Base-by-base conservation (phyloP, 2,888 invertebrate species). In the Petrolisthes manimaculis region DNA sequence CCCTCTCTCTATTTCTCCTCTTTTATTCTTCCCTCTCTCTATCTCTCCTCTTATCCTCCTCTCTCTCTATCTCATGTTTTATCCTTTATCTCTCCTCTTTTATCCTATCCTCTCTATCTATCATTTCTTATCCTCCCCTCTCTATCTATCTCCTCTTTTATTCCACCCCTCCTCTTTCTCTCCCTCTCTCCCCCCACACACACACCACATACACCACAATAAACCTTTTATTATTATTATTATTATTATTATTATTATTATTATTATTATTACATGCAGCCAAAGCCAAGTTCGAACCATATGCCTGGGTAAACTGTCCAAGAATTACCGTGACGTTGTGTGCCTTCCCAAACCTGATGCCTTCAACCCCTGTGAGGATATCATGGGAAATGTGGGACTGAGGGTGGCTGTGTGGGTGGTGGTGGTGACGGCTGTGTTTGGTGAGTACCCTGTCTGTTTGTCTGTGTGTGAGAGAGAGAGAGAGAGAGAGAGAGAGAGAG, bases 321-420 rank as follows among this genome's bases (percentile, higher is more conserved):
- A n/a, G n/a, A n/a, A n/a, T n/a, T n/a, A n/a, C n/a, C n/a, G n/a
- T n/a, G n/a, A n/a, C n/a, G n/a, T n/a, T n/a, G n/a, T n/a, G n/a
- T n/a, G n/a, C n/a, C n/a, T n/a, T n/a, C n/a, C n/a, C n/a, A n/a
- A n/a, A n/a, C n/a, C n/a, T n/a, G n/a, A n/a, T n/a, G n/a, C n/a
- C n/a, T n/a, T n/a, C n/a, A n/a, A n/a, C n/a, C n/a, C n/a, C n/a
- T n/a, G n/a, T n/a, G n/a, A n/a, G n/a, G n/a, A n/a, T n/a, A n/a
- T n/a, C n/a, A n/a, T n/a, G n/a, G n/a, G n/a, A n/a, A n/a, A n/a
- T n/a, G n/a, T n/a, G n/a, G n/a, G n/a, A n/a, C n/a, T n/a, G n/a
- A n/a, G n/a, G n/a, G n/a, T n/a, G n/a, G n/a, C n/a, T 84, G 97
- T 97, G 2, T 98, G 98, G 97, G 94, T 97, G 91, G 97, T 97